Conservation (phyloP, 2,797 vertebrate genomes). For the Eulemur mongoz region DNA sequence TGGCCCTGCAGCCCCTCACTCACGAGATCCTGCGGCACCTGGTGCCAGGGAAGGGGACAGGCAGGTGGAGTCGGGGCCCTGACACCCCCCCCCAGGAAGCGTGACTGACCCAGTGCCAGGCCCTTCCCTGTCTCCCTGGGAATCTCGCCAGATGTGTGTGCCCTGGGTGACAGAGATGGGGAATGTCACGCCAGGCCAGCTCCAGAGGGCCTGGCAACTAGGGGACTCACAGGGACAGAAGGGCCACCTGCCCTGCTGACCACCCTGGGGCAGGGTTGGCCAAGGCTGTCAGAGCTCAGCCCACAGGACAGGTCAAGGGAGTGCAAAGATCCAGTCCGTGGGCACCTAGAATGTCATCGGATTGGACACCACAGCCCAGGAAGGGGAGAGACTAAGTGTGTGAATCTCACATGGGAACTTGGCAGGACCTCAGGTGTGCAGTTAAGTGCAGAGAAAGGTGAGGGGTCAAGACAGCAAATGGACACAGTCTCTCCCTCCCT, state of each 20-base stretch:
- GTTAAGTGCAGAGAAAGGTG: no score
- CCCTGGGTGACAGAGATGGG: no score
- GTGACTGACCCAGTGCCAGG: accelerated
- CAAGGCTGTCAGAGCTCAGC: accelerated
- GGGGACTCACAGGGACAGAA: background rate
- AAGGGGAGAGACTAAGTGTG: background rate
- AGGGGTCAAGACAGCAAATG: accelerated
- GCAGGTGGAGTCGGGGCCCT: accelerated
- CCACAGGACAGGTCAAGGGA: background rate
- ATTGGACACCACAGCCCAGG: background rate
- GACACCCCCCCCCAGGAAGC: background rate
- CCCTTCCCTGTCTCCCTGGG: no score
- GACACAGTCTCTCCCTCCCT: no score
- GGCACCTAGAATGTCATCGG: no score
- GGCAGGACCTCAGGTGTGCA: no score
- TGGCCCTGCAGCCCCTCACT: no score
- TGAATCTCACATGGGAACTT: no score
- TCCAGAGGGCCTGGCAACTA: no score
- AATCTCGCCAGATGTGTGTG: accelerated
- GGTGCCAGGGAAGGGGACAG: background rate
- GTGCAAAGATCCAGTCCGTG: background rate
- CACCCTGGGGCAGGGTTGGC: accelerated
- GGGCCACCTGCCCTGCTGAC: background rate
- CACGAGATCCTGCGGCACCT: no score
- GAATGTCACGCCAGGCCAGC: no score